Conservation (phyloP, 2,797 vertebrate species). For the Stomatorhinus walkeri region DNA sequence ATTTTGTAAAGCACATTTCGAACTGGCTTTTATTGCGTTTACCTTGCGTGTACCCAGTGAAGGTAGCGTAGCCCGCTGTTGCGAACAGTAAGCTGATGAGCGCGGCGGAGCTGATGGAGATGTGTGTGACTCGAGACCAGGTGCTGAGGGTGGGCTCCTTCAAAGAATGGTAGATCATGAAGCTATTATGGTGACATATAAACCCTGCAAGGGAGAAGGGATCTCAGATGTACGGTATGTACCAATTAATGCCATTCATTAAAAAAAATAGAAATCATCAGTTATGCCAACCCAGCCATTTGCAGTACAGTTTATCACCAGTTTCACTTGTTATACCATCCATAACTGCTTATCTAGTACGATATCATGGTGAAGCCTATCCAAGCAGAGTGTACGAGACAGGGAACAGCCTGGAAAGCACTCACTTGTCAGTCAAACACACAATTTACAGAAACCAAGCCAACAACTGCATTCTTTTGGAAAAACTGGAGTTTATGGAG, state of each 20-base stretch:
- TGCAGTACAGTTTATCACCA: neutral
- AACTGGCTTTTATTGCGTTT: slow-evolving; percentile 31
- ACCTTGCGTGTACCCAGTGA: slow-evolving; percentile 92
- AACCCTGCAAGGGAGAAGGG: slow-evolving; percentile 65
- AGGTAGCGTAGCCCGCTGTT: slow-evolving; percentile 77
- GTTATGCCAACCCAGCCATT: neutral
- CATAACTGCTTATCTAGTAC: neutral
- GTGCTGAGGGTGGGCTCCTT: slow-evolving; percentile 70
- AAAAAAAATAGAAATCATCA: neutral
- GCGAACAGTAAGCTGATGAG: slow-evolving; percentile 75
- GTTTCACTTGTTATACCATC: neutral
- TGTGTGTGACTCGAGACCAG: slow-evolving; percentile 80
- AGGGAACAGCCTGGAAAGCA: neutral
- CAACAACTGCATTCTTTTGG: neutral
- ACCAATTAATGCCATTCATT: neutral
- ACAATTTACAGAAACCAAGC: neutral
- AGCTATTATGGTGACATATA: slow-evolving; percentile 94
- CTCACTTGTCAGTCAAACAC: neutral
- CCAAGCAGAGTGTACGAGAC: neutral
- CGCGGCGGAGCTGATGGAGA: slow-evolving; percentile 70
- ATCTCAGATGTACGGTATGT: neutral
- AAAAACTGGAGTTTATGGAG: neutral
- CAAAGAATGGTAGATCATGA: slow-evolving; percentile 85
- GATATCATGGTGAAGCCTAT: neutral
- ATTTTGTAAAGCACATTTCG: neutral